Conservation (phyloP, 2,888 invertebrate genomes). For the Eugnorisma glareosa region DNA sequence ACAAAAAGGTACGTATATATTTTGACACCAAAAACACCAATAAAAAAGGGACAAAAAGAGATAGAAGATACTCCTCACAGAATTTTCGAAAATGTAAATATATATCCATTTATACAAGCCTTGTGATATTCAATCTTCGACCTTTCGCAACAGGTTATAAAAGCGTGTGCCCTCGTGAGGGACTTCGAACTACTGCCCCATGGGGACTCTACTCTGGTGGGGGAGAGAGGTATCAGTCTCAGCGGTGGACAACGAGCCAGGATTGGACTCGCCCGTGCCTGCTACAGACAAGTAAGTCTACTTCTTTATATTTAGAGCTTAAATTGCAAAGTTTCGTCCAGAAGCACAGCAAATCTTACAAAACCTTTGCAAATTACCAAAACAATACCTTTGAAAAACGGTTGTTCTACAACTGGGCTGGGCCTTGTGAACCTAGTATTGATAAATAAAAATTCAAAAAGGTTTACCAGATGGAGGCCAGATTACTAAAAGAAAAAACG, state of each 20-base stretch:
- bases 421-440: neutral
- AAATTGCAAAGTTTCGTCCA: neutral
- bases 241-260: conserved; percentile 96
- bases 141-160: conserved; percentile 78
- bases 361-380: neutral
- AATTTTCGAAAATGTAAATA: too few species aligned
- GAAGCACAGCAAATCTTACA: neutral
- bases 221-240: conserved; percentile 94
- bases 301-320: neutral
- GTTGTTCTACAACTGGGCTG: neutral
- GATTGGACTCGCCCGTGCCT: conserved; percentile 94
- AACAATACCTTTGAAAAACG: too few species aligned
- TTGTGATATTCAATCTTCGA: too few species aligned
- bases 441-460: neutral
- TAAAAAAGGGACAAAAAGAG: neutral
- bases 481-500: neutral
- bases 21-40: neutral
- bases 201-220: conserved; percentile 94
- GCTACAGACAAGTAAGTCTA: conserved; percentile 93
- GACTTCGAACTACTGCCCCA: conserved; percentile 93
- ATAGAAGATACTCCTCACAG: neutral
- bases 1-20: conserved; percentile 81
- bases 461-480: neutral
- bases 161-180: conserved; percentile 91
- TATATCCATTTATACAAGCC: too few species aligned